Percentiles rank a stretch among this genome's conserved stretches.
Conservation (phyloP, 2,113 vertebrate species). For the Sinocyclocheilus maitianheensis region DNA sequence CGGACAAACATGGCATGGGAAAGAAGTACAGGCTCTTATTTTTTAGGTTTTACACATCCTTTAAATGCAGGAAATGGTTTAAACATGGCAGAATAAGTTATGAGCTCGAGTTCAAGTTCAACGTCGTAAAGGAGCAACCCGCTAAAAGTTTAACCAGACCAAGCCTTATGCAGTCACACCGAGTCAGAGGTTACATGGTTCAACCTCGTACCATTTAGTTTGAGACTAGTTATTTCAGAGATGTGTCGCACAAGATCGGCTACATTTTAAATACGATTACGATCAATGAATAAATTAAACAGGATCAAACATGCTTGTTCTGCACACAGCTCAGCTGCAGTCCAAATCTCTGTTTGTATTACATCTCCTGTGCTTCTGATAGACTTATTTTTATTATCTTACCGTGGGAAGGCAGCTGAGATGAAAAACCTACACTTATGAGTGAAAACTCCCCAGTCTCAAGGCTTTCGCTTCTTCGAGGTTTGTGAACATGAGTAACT, state of each 20-base stretch:
- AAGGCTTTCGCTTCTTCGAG: background rate
- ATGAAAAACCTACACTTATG: background rate
- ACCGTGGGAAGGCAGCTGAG: background rate
- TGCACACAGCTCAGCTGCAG: background rate
- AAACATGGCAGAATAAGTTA: constrained; percentile 10
- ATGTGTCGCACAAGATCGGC: background rate
- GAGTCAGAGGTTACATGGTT: background rate
- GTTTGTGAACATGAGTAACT: constrained; percentile 14
- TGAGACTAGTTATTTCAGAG: background rate
- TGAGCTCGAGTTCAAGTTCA: constrained; percentile 7
- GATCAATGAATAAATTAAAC: background rate
- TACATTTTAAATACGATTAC: background rate
- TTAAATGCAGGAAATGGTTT: background rate
- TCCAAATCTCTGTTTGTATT: background rate
- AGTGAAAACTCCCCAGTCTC: background rate
- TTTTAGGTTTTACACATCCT: background rate
- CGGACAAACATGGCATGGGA: background rate
- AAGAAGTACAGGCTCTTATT: background rate
- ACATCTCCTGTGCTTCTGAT: background rate
- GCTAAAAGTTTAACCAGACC: constrained; percentile 30
- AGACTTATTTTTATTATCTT: background rate
- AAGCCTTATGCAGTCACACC: background rate
- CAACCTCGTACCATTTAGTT: background rate
- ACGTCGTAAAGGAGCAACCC: background rate
- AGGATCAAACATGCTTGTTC: background rate